These are phyloP conservation scores for Mythimna albipuncta DNA, from an alignment of 2,888 invertebrate genomes.

Conservation along the genomic window DNA sequence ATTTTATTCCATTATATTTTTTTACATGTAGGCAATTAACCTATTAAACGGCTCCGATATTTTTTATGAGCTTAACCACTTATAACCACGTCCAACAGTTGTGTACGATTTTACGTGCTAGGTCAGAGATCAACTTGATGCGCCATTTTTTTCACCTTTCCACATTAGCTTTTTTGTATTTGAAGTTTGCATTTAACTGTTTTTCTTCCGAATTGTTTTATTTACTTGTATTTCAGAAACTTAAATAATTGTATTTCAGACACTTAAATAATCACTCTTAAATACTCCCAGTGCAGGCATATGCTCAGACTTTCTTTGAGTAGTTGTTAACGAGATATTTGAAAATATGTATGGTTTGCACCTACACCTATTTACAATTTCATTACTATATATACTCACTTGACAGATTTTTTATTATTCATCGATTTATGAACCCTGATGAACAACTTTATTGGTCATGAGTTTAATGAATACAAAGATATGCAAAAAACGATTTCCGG, in stretches of 20 bases:
- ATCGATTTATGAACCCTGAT: conserved; percentile 34
- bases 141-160: conserved; percentile 32
- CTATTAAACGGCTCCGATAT: conserved; percentile 13
- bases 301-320: not conserved
- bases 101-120: conserved; percentile 34
- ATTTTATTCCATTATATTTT: conserved; percentile 3
- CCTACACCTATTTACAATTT: no score
- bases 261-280: not conserved
- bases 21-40: conserved; percentile 10
- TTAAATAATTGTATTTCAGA: not conserved
- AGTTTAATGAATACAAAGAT: conserved; percentile 39
- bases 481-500: conserved; percentile 48
- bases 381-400: no score
- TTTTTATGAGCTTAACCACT: conserved; percentile 27
- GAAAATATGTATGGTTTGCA: no score
- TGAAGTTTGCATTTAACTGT: not conserved
- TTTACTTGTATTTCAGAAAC: not conserved
- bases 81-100: conserved; percentile 22
- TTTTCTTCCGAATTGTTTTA: not conserved
- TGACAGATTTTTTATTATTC: conserved; percentile 37
- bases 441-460: conserved; percentile 36
- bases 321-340: not conserved
- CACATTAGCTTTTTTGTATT: conserved; percentile 20
- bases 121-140: conserved; percentile 49
- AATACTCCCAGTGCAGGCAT: not conserved